Evolutionary conservation across 2,797 vertebrate genomes (phyloP).

Genomic region (Sebastes glaucus): DNA sequence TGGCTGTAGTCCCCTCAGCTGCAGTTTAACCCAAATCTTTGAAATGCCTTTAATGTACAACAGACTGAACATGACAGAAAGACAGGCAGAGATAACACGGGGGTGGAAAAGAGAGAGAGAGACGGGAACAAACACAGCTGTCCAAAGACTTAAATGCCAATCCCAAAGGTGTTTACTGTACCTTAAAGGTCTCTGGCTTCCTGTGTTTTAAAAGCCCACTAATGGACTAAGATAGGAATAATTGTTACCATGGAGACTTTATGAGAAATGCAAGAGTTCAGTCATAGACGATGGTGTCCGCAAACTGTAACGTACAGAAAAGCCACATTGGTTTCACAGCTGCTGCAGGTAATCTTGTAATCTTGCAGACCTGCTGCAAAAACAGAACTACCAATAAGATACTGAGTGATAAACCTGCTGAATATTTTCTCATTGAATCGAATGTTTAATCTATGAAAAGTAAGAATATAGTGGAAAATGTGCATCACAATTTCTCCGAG

Average conservation of each 20-base stretch:
- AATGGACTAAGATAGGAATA: conserved; percentile 41
- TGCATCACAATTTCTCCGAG: too few species aligned
- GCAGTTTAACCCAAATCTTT: conserved; percentile 54
- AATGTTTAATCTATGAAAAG: too few species aligned
- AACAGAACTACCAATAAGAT: not conserved
- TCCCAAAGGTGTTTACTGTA: conserved; percentile 40
- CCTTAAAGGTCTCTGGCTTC: conserved; percentile 38
- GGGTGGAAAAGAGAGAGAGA: not conserved
- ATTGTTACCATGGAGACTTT: conserved; percentile 56
- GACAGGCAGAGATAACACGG: conserved; percentile 8
- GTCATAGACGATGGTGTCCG: conserved; percentile 10
- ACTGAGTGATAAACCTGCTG: not conserved
- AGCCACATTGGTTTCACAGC: conserved; percentile 20
- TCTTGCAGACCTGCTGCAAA: not conserved
- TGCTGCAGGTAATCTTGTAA: not conserved
- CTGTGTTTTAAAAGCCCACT: conserved; percentile 51
- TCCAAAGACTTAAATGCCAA: conserved; percentile 27
- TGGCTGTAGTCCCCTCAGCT: conserved; percentile 43
- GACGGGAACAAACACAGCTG: conserved; percentile 36
- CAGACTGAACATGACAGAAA: conserved; percentile 21
- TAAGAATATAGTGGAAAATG: too few species aligned
- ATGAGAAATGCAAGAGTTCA: conserved; percentile 37
- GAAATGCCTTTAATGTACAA: conserved; percentile 17
- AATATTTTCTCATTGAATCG: not conserved
- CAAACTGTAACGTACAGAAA: conserved; percentile 2